These are phyloP conservation scores for Ectemnius cavifrons DNA, from an alignment of 2,888 invertebrate species.

Conservation along the genomic window DNA sequence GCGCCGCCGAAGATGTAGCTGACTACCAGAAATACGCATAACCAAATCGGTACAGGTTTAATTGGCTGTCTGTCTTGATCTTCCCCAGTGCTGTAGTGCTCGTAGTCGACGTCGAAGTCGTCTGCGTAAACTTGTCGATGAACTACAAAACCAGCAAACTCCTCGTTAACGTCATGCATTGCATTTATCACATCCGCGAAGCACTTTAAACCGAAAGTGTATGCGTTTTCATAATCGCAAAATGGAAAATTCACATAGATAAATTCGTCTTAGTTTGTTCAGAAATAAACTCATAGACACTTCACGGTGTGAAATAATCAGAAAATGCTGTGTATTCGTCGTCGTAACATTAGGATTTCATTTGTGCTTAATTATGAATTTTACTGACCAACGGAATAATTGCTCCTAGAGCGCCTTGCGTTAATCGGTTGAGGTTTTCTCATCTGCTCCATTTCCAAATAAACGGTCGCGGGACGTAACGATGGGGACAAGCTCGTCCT, in stretches of 20 bases:
- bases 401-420: conserved; percentile 53
- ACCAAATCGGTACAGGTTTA: conserved; percentile 92
- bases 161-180: conserved; percentile 80
- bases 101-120: conserved; percentile 82
- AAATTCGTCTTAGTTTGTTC: no score
- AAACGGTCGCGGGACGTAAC: conserved; percentile 52
- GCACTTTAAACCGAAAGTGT: no score
- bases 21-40: conserved; percentile 92
- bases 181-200: no score
- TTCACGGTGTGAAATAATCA: no score
- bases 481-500: conserved; percentile 40
- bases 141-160: conserved; percentile 83
- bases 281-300: no score
- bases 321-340: no score
- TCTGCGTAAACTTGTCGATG: conserved; percentile 81
- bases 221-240: no score
- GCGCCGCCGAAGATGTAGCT: conserved; percentile 95
- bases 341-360: no score
- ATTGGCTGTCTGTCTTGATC: conserved; percentile 77
- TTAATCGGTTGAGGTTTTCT: conserved; percentile 49
- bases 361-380: no score
- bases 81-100: conserved; percentile 79
- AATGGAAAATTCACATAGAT: no score
- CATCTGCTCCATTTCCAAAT: conserved; percentile 60
- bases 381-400: conserved; percentile 54